Conservation (phyloP, 1,140 invertebrate species). For the Monochamus saltuarius region DNA sequence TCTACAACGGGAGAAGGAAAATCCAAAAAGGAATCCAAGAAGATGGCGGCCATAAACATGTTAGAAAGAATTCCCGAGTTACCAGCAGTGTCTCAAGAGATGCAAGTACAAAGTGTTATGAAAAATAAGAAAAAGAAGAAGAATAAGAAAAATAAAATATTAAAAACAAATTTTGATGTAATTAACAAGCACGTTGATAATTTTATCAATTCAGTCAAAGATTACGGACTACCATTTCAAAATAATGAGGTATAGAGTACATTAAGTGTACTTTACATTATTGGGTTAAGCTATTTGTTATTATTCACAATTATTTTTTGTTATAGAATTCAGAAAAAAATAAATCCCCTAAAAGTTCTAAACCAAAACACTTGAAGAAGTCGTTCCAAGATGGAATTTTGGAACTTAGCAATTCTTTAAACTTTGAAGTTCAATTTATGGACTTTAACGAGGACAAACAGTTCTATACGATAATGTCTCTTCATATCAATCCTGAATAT, state of each 20-base stretch:
- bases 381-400: conserved; percentile 30
- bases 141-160: conserved; percentile 37
- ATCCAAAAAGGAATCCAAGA: conserved; percentile 45
- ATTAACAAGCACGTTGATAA: conserved; percentile 30
- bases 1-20: conserved; percentile 32
- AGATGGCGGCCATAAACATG: conserved; percentile 37
- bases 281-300: no score
- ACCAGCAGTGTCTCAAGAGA: conserved; percentile 19
- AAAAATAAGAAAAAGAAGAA: conserved; percentile 26
- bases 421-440: conserved; percentile 29
- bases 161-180: conserved; percentile 34
- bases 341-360: conserved; percentile 7
- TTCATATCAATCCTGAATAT: conserved; percentile 31
- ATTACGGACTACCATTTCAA: conserved; percentile 9
- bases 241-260: background rate
- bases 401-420: conserved; percentile 29
- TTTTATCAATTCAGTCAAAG: conserved; percentile 23
- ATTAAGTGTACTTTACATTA: conserved; percentile 9
- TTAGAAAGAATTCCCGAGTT: conserved; percentile 29
- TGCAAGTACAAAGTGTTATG: conserved; percentile 19
- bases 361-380: conserved; percentile 19
- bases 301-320: no score
- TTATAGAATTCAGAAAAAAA: no score
- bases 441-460: conserved; percentile 30
- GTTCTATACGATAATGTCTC: conserved; percentile 28